Evolutionary conservation across 2,888 invertebrate species (phyloP).

Genomic region (Sesia bembeciformis): DNA sequence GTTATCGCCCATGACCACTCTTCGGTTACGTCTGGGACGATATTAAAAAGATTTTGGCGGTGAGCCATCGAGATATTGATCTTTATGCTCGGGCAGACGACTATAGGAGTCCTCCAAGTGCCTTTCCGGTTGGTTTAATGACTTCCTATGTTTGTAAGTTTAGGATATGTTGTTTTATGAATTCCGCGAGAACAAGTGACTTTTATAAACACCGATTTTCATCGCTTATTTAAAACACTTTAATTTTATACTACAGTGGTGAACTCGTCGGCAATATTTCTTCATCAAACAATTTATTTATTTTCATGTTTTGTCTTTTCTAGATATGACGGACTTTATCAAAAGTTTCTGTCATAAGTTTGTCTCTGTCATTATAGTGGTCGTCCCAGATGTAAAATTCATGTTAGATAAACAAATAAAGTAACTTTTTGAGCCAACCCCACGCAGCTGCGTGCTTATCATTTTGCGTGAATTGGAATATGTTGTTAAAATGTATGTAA

Average conservation of each 20-base stretch:
- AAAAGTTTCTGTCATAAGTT: constrained; percentile 20
- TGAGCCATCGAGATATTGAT: constrained; percentile 69
- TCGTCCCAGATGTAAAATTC: constrained; percentile 26
- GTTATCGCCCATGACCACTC: constrained; percentile 66
- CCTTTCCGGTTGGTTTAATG: constrained; percentile 64
- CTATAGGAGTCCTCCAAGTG: constrained; percentile 61
- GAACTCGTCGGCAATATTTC: constrained; percentile 19
- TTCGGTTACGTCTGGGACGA: constrained; percentile 60
- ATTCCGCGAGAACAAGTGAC: constrained; percentile 39
- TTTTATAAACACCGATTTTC: constrained; percentile 39
- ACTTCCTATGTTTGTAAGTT: constrained; percentile 68
- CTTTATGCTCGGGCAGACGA: constrained; percentile 69
- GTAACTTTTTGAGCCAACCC: constrained; percentile 39
- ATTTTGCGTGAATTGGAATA: constrained; percentile 43
- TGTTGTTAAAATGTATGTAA: constrained; percentile 56
- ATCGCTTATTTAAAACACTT: constrained; percentile 24
- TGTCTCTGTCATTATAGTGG: constrained; percentile 25
- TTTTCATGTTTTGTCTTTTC: constrained; percentile 8
- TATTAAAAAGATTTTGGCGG: constrained; percentile 74
- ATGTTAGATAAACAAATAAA: constrained; percentile 33
- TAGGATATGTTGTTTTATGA: constrained; percentile 51
- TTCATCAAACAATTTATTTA: constrained; percentile 18
- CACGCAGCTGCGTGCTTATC: constrained; percentile 55
- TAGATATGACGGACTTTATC: constrained; percentile 20
- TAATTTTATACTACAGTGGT: too few species aligned